Evolutionary conservation across 1,140 invertebrate species (phyloP).

Genomic region (Cydia strobilella): DNA sequence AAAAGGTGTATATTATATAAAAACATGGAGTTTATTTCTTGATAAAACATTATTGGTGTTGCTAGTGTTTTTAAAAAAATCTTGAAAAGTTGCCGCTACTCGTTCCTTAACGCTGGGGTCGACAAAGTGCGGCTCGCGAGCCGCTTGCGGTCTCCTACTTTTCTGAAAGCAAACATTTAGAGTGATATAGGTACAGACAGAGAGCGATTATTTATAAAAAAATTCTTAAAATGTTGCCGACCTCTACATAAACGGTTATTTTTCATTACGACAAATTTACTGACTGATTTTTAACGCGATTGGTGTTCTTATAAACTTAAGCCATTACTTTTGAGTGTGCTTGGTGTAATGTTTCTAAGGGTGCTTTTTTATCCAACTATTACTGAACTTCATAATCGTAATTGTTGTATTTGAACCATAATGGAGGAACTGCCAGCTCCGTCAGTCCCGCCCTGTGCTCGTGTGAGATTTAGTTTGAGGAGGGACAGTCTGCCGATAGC

Average conservation of each 20-base stretch:
- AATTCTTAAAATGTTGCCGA: background rate
- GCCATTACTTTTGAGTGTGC: too few species aligned
- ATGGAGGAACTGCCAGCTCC: slow-evolving; percentile 14
- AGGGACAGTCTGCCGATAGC: slow-evolving; percentile 65
- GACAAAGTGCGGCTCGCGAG: background rate
- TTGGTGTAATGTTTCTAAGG: background rate
- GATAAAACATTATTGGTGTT: background rate
- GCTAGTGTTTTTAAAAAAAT: background rate
- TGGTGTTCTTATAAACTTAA: too few species aligned
- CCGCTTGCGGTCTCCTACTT: background rate
- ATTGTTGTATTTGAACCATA: background rate
- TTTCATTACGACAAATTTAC: too few species aligned
- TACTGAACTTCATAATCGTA: background rate
- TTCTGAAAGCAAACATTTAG: background rate
- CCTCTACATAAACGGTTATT: too few species aligned
- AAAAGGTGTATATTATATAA: slow-evolving; percentile 18
- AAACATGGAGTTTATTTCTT: background rate
- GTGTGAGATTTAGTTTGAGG: slow-evolving; percentile 52
- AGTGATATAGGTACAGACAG: too few species aligned
- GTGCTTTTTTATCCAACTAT: background rate
- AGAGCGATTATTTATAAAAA: background rate
- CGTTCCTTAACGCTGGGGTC: slow-evolving; percentile 17
- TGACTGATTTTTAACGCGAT: too few species aligned
- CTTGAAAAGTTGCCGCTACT: background rate
- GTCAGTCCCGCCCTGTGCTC: background rate